A percentile compares a stretch with the other conserved stretches of the same genome.
These are phyloP conservation scores for Xiphydria camelus DNA, from an alignment of 2,888 invertebrate species.

Conservation along the genomic window DNA sequence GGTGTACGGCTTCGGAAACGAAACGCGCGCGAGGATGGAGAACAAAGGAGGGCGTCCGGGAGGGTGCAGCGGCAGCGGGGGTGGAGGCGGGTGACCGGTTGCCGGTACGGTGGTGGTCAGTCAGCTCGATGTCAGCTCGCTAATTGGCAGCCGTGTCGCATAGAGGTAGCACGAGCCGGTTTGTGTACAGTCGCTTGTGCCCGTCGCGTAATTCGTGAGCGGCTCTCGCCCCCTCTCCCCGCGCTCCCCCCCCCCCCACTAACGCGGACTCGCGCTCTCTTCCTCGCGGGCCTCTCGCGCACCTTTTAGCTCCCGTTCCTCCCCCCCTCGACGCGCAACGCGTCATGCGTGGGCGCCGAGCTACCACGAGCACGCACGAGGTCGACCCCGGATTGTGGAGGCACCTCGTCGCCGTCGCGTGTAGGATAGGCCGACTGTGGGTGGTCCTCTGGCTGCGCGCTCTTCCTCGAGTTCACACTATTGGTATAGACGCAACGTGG, in stretches of 20 bases:
- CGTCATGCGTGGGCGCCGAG: slow-evolving; percentile 39
- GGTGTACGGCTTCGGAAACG: background rate
- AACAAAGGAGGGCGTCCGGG: background rate
- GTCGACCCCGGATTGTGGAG: too few species aligned
- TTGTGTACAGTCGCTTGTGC: slow-evolving; percentile 30
- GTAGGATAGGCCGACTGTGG: background rate
- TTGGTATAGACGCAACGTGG: too few species aligned
- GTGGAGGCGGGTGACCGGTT: slow-evolving; percentile 29
- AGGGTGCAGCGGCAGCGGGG: slow-evolving; percentile 1
- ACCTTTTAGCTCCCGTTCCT: slow-evolving; percentile 4
- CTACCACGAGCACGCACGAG: slow-evolving; percentile 1
- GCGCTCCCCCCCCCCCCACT: too few species aligned
- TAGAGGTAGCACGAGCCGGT: slow-evolving; percentile 52
- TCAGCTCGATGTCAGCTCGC: slow-evolving; percentile 54
- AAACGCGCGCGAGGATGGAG: background rate
- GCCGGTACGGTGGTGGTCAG: slow-evolving; percentile 49
- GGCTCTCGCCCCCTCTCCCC: slow-evolving; percentile 40
- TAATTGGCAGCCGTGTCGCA: slow-evolving; percentile 57
- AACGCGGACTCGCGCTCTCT: too few species aligned
- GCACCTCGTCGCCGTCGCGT: background rate
- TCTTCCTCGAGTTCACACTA: background rate
- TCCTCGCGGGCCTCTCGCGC: background rate
- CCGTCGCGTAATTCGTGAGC: slow-evolving; percentile 56
- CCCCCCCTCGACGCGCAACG: slow-evolving; percentile 19
- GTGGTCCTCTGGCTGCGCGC: background rate